Percentiles rank a stretch among this genome's conserved stretches.
These are phyloP conservation scores for Phaedon cochleariae DNA, from an alignment of 2,888 invertebrate genomes.

Conservation along the genomic window DNA sequence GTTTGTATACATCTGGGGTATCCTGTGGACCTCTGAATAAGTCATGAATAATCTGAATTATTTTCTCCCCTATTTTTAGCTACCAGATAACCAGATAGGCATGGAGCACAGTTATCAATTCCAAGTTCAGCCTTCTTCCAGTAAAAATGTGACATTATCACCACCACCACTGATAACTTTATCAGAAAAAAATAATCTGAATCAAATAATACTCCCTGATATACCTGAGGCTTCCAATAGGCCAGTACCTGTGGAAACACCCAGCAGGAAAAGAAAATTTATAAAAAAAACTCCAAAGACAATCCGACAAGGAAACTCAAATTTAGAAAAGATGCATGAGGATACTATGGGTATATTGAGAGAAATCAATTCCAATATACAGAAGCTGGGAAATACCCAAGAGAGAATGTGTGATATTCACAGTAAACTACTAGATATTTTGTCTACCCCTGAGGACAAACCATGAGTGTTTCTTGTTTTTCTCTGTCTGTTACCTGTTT, in stretches of 20 bases:
- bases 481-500: not conserved
- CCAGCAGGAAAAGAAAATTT: not conserved
- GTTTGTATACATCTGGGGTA: not conserved
- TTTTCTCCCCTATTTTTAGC: not conserved
- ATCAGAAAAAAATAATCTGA: slow-evolving; percentile 5
- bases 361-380: slow-evolving; percentile 3
- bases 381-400: slow-evolving; percentile 5
- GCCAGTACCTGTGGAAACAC: slow-evolving; percentile 2
- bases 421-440: not conserved
- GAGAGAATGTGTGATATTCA: slow-evolving; percentile 5
- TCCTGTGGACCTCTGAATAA: not conserved
- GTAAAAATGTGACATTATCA: not conserved
- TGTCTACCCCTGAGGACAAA: not conserved
- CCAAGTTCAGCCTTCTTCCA: not conserved
- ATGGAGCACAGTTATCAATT: slow-evolving; percentile 4
- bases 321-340: slow-evolving; percentile 3
- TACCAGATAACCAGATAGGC: slow-evolving; percentile 1
- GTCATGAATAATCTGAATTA: not conserved
- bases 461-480: not conserved
- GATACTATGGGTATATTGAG: not conserved
- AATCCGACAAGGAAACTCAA: slow-evolving; percentile 3
- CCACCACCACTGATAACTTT: slow-evolving; percentile 11
- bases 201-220: not conserved
- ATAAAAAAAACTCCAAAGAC: not conserved
- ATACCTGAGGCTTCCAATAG: too few species aligned